A percentile compares a stretch with the other conserved stretches of the same genome.
These are phyloP conservation scores for Eupelmus urozonus DNA, from an alignment of 2,888 invertebrate species.

Conservation along the genomic window DNA sequence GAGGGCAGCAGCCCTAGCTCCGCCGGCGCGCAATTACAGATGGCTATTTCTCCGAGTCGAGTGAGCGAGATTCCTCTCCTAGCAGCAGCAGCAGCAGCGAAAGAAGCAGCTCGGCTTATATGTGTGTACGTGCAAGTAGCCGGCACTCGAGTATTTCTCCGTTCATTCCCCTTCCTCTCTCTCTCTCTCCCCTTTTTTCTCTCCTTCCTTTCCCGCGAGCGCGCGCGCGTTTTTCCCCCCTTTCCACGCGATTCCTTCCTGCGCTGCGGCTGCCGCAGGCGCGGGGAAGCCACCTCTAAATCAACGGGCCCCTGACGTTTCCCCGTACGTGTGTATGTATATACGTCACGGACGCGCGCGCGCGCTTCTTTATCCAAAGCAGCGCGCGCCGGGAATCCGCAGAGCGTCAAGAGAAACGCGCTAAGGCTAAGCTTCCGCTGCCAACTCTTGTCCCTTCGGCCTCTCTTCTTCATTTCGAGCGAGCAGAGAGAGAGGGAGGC, in stretches of 20 bases:
- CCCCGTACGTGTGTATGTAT: slow-evolving; percentile 12
- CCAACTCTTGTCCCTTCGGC: neutral
- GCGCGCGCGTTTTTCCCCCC: slow-evolving; percentile 28
- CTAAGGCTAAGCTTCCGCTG: neutral
- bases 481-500: slow-evolving; percentile 11
- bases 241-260: slow-evolving; percentile 16
- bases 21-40: slow-evolving; percentile 44
- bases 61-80: slow-evolving; percentile 44
- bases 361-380: no score
- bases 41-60: slow-evolving; percentile 51
- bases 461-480: slow-evolving; percentile 26
- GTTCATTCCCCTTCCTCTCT: slow-evolving; percentile 36
- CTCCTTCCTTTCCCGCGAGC: slow-evolving; percentile 45
- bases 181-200: slow-evolving; percentile 33
- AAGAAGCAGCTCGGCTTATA: slow-evolving; percentile 48
- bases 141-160: slow-evolving; percentile 32
- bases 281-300: slow-evolving; percentile 54
- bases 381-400: neutral
- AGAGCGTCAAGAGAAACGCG: no score
- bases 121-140: slow-evolving; percentile 30
- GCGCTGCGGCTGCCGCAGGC: slow-evolving; percentile 10
- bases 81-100: slow-evolving; percentile 8
- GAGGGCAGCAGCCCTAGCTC: slow-evolving; percentile 20
- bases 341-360: neutral
- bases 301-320: slow-evolving; percentile 49